phyloP scores from a whole-genome alignment of 1,140 invertebrate genomes.

The Mesaphorura yosii region DNA sequence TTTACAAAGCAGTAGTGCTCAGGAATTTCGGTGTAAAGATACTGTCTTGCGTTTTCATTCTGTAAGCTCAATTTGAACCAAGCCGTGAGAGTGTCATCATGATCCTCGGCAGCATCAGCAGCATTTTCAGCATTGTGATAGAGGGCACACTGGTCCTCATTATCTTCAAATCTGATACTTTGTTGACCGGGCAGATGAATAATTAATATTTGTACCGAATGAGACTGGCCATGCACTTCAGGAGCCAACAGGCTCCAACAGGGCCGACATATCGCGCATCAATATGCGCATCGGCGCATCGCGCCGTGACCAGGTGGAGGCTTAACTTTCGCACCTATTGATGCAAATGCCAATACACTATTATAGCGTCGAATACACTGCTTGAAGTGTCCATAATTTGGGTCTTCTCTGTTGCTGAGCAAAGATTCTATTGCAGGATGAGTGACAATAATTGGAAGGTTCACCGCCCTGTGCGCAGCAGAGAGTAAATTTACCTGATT shows the following conservation, averaged over 20 bases:
- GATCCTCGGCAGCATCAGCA: not conserved
- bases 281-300: slow-evolving; percentile 7
- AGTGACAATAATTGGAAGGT: not conserved
- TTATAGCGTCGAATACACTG: slow-evolving; percentile 32
- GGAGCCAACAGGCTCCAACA: slow-evolving; percentile 32
- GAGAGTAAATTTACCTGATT: not conserved
- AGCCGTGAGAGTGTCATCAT: slow-evolving; percentile 24
- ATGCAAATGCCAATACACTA: slow-evolving; percentile 31
- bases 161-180: slow-evolving; percentile 30
- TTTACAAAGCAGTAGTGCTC: slow-evolving; percentile 22
- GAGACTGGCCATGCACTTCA: slow-evolving; percentile 27
- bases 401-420: not conserved
- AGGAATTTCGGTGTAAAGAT: slow-evolving; percentile 32
- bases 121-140: not conserved
- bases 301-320: slow-evolving; percentile 10
- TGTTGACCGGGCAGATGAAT: slow-evolving; percentile 42
- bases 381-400: slow-evolving; percentile 29
- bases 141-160: slow-evolving; percentile 19
- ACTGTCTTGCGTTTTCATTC: slow-evolving; percentile 20
- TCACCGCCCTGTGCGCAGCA: slow-evolving; percentile 14
- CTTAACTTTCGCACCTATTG: slow-evolving; percentile 28
- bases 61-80: slow-evolving; percentile 23
- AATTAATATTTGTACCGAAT: slow-evolving; percentile 36
- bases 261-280: slow-evolving; percentile 30
- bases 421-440: not conserved